Evolutionary conservation across 1,140 invertebrate species (phyloP).

Genomic region (Spodoptera litura): DNA sequence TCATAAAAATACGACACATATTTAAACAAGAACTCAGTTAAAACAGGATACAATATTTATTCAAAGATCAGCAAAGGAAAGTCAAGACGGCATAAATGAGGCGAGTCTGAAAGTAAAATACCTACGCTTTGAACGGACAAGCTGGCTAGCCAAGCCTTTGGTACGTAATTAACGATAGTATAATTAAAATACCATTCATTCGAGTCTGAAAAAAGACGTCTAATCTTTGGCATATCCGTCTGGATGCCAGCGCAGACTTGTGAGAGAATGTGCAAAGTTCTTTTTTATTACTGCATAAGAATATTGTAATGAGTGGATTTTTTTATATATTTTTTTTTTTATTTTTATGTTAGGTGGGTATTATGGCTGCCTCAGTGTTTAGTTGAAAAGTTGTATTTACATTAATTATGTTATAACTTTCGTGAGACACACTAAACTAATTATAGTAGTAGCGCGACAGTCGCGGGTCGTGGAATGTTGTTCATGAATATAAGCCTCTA

Average conservation of each 20-base stretch:
- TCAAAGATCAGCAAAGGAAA: conserved; percentile 19
- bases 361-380: too few species aligned
- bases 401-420: too few species aligned
- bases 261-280: background rate
- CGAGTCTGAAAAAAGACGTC: conserved; percentile 69
- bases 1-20: too few species aligned
- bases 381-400: too few species aligned
- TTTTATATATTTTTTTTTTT: background rate
- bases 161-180: conserved; percentile 74
- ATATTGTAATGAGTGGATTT: background rate
- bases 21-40: too few species aligned
- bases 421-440: too few species aligned
- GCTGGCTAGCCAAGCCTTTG: conserved; percentile 62
- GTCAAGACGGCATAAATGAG: conserved; percentile 48
- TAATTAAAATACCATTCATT: conserved; percentile 82
- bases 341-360: too few species aligned
- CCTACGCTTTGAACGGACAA: conserved; percentile 24
- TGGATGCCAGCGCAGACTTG: background rate
- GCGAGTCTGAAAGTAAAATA: conserved; percentile 55
- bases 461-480: too few species aligned
- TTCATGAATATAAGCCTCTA: too few species aligned
- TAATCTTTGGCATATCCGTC: conserved; percentile 49
- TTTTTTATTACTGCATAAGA: conserved; percentile 20
- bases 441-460: too few species aligned
- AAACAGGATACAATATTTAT: conserved; percentile 8